These are phyloP conservation scores for Prostheceraeus crozeri DNA, from an alignment of 2,888 invertebrate genomes.

Conservation along the genomic window DNA sequence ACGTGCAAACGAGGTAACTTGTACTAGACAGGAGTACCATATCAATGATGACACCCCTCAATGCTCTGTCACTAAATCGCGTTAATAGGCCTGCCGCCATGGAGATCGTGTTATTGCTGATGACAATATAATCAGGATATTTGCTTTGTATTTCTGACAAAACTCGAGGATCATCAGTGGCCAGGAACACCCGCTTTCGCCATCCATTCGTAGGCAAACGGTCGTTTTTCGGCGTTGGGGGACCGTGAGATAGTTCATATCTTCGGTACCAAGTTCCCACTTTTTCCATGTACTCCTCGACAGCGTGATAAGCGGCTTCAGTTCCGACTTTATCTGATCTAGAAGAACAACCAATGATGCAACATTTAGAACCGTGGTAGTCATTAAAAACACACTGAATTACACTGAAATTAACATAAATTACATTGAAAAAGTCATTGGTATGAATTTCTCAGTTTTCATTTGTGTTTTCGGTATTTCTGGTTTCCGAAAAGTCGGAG, in stretches of 20 bases:
- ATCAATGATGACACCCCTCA: conserved; percentile 84
- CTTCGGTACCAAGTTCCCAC: conserved; percentile 79
- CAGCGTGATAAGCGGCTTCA: conserved; percentile 85
- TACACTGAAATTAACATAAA: no score
- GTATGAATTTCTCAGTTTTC: no score
- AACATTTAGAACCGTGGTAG: no score
- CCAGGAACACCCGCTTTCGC: conserved; percentile 79
- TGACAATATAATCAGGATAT: conserved; percentile 76
- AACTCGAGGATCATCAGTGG: conserved; percentile 85
- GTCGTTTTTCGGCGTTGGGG: no score
- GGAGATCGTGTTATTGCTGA: conserved; percentile 79
- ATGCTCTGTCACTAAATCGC: conserved; percentile 79
- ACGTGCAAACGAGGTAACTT: conserved; percentile 93
- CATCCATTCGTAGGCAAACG: no score
- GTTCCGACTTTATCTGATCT: conserved; percentile 80
- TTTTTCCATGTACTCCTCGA: conserved; percentile 88
- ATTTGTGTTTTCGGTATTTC: no score
- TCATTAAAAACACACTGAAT: no score
- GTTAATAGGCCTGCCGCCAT: conserved; percentile 80
- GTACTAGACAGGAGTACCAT: conserved; percentile 79
- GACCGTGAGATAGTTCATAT: conserved; percentile 64
- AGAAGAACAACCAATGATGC: no score
- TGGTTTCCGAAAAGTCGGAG: no score
- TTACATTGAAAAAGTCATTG: no score
- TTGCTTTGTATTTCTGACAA: conserved; percentile 62